These are phyloP conservation scores for Gerris buenoi DNA, from an alignment of 1,140 invertebrate species.

Conservation along the genomic window DNA sequence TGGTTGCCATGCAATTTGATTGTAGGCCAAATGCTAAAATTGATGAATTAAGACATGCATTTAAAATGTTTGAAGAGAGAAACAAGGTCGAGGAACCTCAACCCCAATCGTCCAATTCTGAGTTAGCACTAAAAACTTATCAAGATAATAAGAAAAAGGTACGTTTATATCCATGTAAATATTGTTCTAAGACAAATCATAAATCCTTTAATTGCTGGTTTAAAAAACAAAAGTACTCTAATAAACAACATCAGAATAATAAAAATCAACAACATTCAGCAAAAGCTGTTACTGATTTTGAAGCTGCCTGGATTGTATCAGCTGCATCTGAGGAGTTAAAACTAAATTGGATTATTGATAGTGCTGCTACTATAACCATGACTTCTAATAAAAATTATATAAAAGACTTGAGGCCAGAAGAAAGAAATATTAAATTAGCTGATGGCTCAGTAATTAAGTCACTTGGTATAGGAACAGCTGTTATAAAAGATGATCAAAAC, in stretches of 20 bases:
- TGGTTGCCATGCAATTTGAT: background rate
- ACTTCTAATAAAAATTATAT: background rate
- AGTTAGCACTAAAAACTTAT: background rate
- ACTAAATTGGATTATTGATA: background rate
- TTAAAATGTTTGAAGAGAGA: background rate
- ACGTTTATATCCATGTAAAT: background rate
- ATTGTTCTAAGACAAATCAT: background rate
- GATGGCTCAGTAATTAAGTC: background rate
- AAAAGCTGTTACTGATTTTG: background rate
- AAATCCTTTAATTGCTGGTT: background rate
- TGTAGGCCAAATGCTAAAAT: background rate
- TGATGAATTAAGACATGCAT: background rate
- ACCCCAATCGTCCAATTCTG: background rate
- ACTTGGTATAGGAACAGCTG: background rate
- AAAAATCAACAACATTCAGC: background rate
- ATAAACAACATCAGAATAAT: no score
- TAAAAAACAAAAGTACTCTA: no score
- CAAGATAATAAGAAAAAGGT: background rate
- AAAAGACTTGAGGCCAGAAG: background rate
- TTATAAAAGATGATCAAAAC: background rate
- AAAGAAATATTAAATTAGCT: background rate
- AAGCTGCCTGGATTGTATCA: background rate
- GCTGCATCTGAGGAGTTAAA: background rate
- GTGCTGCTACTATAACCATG: background rate
- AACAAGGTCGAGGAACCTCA: no score